phyloP scores from a whole-genome alignment of 2,113 vertebrate genomes.

The Colossoma macropomum region DNA sequence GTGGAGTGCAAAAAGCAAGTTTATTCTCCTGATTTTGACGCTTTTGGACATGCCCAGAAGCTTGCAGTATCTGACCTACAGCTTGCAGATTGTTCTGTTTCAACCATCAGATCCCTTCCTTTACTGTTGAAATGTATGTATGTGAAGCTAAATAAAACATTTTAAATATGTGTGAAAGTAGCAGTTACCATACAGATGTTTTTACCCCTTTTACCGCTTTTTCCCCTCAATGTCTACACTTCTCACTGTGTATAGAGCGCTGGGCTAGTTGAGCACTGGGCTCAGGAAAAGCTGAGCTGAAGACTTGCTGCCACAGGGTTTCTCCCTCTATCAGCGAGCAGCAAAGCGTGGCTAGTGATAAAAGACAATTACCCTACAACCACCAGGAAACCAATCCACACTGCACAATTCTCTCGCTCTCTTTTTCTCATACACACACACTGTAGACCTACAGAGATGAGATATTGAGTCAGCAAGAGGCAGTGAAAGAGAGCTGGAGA shows the following conservation, averaged over 20 bases:
- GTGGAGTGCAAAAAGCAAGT: too few relatives aligned
- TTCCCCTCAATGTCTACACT: not conserved
- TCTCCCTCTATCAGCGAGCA: conserved; percentile 15
- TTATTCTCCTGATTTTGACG: not conserved
- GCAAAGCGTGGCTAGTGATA: conserved; percentile 40
- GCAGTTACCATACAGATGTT: too few relatives aligned
- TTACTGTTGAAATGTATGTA: not conserved
- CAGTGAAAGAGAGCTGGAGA: not conserved
- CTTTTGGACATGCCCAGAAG: not conserved
- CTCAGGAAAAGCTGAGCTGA: conserved; percentile 22
- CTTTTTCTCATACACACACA: not conserved
- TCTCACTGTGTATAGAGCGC: not conserved
- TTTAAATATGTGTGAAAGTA: not conserved
- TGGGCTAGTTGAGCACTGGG: too few relatives aligned
- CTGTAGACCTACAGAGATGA: conserved; percentile 15
- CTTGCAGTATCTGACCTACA: not conserved
- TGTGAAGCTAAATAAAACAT: not conserved
- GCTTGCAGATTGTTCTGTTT: not conserved
- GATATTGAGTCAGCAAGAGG: conserved; percentile 7
- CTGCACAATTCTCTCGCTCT: not conserved
- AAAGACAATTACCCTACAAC: conserved; percentile 47
- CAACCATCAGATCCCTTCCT: not conserved
- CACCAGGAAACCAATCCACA: conserved; percentile 29
- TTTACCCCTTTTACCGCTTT: too few relatives aligned
- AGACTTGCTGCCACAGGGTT: not conserved